Evolutionary conservation across 2,888 invertebrate genomes (phyloP).

Genomic region (Drosophila eohydei): DNA sequence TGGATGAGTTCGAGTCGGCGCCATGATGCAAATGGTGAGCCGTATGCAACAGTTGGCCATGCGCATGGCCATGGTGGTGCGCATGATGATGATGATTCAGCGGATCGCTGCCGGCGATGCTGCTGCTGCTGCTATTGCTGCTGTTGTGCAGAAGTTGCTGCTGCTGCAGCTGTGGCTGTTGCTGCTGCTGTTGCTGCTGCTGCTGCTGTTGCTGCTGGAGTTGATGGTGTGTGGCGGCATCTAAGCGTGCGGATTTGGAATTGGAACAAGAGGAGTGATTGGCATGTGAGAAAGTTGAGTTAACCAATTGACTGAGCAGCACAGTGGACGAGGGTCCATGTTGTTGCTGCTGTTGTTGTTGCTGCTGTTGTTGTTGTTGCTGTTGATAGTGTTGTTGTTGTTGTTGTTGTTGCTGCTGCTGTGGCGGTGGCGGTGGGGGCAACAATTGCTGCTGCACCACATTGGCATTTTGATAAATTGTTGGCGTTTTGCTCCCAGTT

Average conservation of each 20-base stretch:
- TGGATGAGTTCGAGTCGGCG: conserved; percentile 83
- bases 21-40: conserved; percentile 69
- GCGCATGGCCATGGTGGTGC: conserved; percentile 62
- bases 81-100: conserved; percentile 51
- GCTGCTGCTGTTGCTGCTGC: conserved; percentile 44
- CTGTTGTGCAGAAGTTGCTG: conserved; percentile 55
- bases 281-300: conserved; percentile 84
- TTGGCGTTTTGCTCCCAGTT: conserved; percentile 79
- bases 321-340: conserved; percentile 86
- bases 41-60: conserved; percentile 54
- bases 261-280: conserved; percentile 69
- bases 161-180: conserved; percentile 50
- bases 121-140: conserved; percentile 60
- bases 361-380: conserved; percentile 61
- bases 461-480: conserved; percentile 80
- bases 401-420: conserved; percentile 50
- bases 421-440: conserved; percentile 84
- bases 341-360: conserved; percentile 75
- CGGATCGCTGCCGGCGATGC: conserved; percentile 40
- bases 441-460: conserved; percentile 78
- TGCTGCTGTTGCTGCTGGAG: conserved; percentile 54
- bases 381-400: conserved; percentile 63
- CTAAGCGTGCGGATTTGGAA: conserved; percentile 66
- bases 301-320: conserved; percentile 85
- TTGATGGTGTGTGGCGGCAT: conserved; percentile 56